Evolutionary conservation across 2,888 invertebrate species (phyloP).

Genomic region (Aporophyla lueneburgensis): DNA sequence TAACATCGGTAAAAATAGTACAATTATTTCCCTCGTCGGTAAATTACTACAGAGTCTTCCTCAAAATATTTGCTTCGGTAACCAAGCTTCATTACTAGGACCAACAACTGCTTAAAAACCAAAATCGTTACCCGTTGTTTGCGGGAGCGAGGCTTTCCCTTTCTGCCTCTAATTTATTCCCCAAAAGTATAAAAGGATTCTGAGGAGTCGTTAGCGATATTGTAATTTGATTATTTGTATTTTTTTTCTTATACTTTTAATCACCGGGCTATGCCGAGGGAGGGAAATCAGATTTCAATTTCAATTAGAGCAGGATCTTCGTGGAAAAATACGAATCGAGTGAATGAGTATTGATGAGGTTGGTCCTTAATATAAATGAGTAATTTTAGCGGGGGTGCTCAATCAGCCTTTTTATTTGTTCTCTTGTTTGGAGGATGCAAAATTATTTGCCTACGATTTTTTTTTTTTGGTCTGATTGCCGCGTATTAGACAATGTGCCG

Average conservation of each 20-base stretch:
- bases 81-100: constrained; percentile 68
- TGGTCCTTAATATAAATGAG: constrained; percentile 88
- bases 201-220: constrained; percentile 90
- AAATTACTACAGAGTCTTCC: constrained; percentile 19
- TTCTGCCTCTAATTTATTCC: constrained; percentile 88
- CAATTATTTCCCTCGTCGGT: constrained; percentile 23
- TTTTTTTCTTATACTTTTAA: constrained; percentile 91
- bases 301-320: constrained; percentile 89
- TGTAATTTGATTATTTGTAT: constrained; percentile 91
- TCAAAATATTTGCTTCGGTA: constrained; percentile 56
- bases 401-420: constrained; percentile 80
- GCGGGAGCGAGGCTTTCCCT: constrained; percentile 81
- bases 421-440: constrained; percentile 69
- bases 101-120: constrained; percentile 77
- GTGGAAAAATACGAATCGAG: constrained; percentile 84
- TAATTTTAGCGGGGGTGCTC: constrained; percentile 80
- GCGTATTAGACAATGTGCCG: constrained; percentile 33
- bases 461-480: constrained; percentile 42
- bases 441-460: constrained; percentile 64
- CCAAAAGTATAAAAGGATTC: constrained; percentile 90
- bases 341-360: constrained; percentile 90
- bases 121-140: constrained; percentile 85
- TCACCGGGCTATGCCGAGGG: constrained; percentile 83
- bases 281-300: constrained; percentile 90
- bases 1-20: constrained; percentile 3